A percentile compares a stretch with the other conserved stretches of the same genome.
Evolutionary conservation across 2,888 invertebrate species (phyloP).

Genomic region (Tetragonula carbonaria): DNA sequence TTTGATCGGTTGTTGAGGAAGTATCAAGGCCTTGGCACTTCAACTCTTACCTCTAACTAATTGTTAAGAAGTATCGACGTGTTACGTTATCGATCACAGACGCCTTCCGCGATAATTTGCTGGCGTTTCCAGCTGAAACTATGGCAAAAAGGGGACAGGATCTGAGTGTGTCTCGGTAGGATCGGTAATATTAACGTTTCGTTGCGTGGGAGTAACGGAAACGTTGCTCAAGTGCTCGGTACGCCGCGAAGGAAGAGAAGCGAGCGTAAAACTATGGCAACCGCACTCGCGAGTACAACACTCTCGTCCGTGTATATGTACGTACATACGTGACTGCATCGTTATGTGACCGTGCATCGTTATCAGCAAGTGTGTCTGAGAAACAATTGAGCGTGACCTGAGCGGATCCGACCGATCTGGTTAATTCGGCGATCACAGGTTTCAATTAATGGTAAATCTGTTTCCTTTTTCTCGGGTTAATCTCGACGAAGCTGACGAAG

Average conservation of each 20-base stretch:
- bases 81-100: constrained; percentile 14
- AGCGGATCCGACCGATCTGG: neutral
- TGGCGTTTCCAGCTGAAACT: neutral
- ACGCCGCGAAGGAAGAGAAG: constrained; percentile 30
- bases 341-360: neutral
- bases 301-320: neutral
- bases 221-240: constrained; percentile 44
- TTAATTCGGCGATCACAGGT: neutral
- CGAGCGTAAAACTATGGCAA: neutral
- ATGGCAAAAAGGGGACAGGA: neutral
- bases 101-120: neutral
- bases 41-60: too few species aligned
- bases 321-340: too few species aligned
- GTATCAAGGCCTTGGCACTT: neutral
- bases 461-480: too few species aligned
- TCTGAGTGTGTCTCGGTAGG: neutral
- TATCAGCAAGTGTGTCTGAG: neutral
- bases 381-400: constrained; percentile 26
- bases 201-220: constrained; percentile 58
- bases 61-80: constrained; percentile 5
- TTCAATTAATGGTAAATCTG: constrained; percentile 10
- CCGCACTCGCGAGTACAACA: neutral
- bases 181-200: constrained; percentile 29
- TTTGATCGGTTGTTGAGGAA: neutral
- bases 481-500: neutral